These are phyloP conservation scores for Lytechinus variegatus DNA, from an alignment of 35 echinoderm and acorn worm genomes.

Conservation along the genomic window DNA sequence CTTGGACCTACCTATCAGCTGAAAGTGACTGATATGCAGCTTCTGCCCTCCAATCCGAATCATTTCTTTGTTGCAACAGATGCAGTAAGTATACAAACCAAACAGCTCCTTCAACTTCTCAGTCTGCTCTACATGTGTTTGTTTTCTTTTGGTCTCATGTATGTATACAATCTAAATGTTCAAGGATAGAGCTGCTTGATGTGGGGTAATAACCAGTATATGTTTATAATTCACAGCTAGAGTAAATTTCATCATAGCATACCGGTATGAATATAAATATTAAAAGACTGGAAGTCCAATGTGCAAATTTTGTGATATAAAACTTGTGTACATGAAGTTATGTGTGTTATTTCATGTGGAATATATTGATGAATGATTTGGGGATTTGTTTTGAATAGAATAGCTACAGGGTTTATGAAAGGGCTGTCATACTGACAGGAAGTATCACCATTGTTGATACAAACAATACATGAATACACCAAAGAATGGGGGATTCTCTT, in stretches of 20 bases:
- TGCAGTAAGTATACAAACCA: slow-evolving; percentile 54
- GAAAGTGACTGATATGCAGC: slow-evolving; percentile 65
- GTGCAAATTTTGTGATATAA: background rate
- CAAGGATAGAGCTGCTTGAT: too few relatives aligned
- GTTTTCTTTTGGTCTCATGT: too few relatives aligned
- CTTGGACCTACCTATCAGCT: slow-evolving; percentile 23
- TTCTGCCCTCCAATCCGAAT: slow-evolving; percentile 71
- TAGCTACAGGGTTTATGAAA: background rate
- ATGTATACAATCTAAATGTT: too few relatives aligned
- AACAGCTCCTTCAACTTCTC: too few relatives aligned
- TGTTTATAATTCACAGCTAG: background rate
- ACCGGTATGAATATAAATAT: background rate
- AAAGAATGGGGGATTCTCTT: background rate
- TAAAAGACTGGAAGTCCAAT: background rate
- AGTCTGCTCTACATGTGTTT: too few relatives aligned
- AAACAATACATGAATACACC: background rate
- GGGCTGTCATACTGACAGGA: background rate
- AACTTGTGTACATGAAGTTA: background rate
- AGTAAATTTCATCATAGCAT: background rate
- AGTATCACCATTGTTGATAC: background rate
- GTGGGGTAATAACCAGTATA: too few relatives aligned
- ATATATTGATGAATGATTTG: background rate
- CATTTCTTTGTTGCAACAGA: slow-evolving; percentile 88
- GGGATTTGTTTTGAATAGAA: background rate
- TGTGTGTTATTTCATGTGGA: background rate